Evolutionary conservation across 2,113 vertebrate species (phyloP).

Genomic region (Himantopus leucocephalus): DNA sequence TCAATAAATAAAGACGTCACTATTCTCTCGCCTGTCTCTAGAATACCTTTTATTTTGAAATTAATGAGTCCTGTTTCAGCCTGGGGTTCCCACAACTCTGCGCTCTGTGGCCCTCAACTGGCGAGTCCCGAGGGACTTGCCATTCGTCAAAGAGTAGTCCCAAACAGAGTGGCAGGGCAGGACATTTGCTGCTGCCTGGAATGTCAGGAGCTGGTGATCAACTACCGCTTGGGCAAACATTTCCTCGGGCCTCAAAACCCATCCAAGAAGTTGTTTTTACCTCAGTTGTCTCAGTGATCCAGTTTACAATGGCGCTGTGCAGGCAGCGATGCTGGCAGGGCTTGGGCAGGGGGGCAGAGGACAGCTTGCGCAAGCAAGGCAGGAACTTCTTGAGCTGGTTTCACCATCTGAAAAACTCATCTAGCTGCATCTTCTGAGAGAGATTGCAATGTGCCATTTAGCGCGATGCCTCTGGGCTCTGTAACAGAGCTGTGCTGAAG

Average conservation of each 20-base stretch:
- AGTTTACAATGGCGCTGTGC: accelerated
- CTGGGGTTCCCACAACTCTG: not conserved
- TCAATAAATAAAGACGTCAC: not conserved
- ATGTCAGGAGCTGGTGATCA: not conserved
- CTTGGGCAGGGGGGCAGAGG: not conserved
- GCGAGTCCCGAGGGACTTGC: not conserved
- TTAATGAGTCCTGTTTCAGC: not conserved
- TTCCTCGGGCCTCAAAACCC: not conserved
- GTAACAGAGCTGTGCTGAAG: not conserved
- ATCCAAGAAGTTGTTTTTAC: not conserved
- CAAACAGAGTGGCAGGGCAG: not conserved
- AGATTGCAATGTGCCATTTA: not conserved
- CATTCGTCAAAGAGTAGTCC: not conserved
- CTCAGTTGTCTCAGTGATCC: not conserved
- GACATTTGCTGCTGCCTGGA: not conserved
- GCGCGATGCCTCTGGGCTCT: not conserved
- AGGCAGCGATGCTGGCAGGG: not conserved
- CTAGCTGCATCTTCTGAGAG: not conserved
- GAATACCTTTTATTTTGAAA: conserved; percentile 3
- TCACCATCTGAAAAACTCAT: not conserved
- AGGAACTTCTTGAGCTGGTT: not conserved
- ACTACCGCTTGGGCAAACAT: accelerated
- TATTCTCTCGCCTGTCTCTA: not conserved
- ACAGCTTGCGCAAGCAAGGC: not conserved
- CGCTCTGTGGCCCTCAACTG: not conserved